Conservation (phyloP, 1,140 invertebrate genomes). For the Agrypnia vestita region DNA sequence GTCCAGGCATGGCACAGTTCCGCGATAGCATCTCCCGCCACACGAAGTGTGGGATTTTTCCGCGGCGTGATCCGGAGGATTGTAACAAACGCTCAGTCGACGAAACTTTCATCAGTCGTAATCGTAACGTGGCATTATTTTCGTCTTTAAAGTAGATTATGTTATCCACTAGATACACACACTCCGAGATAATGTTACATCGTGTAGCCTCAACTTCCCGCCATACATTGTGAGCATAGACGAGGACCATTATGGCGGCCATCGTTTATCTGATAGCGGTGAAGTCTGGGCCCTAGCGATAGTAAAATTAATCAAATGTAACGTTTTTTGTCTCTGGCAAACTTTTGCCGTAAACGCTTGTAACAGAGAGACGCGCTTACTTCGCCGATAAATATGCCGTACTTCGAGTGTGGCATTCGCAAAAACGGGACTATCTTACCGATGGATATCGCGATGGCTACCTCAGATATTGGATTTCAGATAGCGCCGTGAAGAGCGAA, state of each 20-base stretch:
- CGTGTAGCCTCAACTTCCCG: neutral
- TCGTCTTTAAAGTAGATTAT: conserved; percentile 56
- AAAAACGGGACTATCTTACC: neutral
- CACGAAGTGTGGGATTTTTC: neutral
- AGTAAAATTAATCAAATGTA: conserved; percentile 44
- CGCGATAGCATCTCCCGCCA: neutral
- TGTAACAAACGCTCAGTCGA: conserved; percentile 49
- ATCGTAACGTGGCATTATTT: conserved; percentile 57
- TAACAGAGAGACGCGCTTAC: conserved; percentile 20
- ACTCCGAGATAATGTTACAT: conserved; percentile 39
- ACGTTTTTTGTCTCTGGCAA: conserved; percentile 6
- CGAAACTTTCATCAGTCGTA: conserved; percentile 48
- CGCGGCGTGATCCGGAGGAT: neutral
- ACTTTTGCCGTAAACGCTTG: conserved; percentile 23
- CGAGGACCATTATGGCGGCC: conserved; percentile 31
- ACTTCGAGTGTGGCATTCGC: conserved; percentile 25
- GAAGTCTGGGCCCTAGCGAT: neutral
- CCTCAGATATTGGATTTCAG: neutral
- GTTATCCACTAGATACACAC: conserved; percentile 25
- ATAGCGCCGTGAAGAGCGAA: neutral
- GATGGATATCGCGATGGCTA: conserved; percentile 6
- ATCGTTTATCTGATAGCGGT: conserved; percentile 49
- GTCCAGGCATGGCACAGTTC: neutral
- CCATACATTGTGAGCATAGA: conserved; percentile 42
- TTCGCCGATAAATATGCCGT: conserved; percentile 13